Percentiles rank a stretch among this genome's conserved stretches.
phyloP scores from a whole-genome alignment of 2,888 invertebrate genomes.

The Heteromurus nitidus region DNA sequence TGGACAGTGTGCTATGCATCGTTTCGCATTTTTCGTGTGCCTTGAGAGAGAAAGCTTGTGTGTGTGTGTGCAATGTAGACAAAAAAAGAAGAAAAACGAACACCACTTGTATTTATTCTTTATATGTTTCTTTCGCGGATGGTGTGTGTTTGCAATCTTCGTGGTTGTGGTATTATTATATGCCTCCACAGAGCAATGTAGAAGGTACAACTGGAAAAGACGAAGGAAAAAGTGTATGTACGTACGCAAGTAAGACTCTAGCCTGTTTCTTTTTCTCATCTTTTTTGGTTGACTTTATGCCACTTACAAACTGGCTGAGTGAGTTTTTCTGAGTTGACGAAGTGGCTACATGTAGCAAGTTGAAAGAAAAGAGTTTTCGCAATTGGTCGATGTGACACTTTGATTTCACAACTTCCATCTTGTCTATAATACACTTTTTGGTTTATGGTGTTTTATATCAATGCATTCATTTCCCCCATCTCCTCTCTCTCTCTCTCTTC shows the following conservation, averaged over 20 bases:
- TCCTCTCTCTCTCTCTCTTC: not conserved
- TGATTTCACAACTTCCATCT: constrained; percentile 64
- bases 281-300: constrained; percentile 51
- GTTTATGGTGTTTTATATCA: constrained; percentile 47
- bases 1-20: constrained; percentile 44
- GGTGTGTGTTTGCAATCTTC: not conserved
- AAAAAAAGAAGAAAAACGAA: constrained; percentile 1
- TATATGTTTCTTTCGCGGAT: not conserved
- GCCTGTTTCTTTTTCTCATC: constrained; percentile 18
- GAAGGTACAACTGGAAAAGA: not conserved
- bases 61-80: too few relatives aligned
- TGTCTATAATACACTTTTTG: constrained; percentile 51
- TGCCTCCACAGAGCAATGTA: too few relatives aligned
- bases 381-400: constrained; percentile 65
- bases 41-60: too few relatives aligned
- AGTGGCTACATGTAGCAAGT: constrained; percentile 53
- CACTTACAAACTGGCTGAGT: constrained; percentile 26
- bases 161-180: too few relatives aligned
- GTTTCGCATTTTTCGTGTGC: constrained; percentile 14
- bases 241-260: constrained; percentile 18
- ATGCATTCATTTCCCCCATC: constrained; percentile 30
- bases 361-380: constrained; percentile 62
- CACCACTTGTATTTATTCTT: constrained; percentile 21
- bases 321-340: constrained; percentile 57
- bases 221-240: not conserved